Evolutionary conservation across 2,888 invertebrate species (phyloP).

Genomic region (Eledona agricola): DNA sequence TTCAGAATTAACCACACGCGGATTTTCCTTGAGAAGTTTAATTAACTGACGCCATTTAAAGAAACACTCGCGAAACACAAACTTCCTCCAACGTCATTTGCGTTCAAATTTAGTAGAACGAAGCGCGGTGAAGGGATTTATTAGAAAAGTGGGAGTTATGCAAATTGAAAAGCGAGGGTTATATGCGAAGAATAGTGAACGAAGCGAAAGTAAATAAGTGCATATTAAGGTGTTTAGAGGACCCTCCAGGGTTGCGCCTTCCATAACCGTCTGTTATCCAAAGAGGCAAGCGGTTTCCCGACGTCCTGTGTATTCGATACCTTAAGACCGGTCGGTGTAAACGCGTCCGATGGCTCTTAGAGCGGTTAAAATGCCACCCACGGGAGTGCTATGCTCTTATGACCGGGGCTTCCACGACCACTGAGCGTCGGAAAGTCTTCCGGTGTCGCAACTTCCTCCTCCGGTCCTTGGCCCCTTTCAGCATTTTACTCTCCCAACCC

Average conservation of each 20-base stretch:
- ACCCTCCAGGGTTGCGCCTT: conserved; percentile 2
- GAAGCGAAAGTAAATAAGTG: conserved; percentile 1
- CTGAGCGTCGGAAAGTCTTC: conserved; percentile 28
- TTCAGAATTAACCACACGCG: conserved; percentile 25
- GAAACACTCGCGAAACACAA: conserved; percentile 33
- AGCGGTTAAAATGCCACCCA: conserved; percentile 24
- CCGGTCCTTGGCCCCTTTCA: conserved; percentile 14
- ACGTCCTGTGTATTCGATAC: conserved; percentile 22
- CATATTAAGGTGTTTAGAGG: conserved; percentile 16
- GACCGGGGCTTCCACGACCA: conserved; percentile 31
- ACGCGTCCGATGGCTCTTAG: conserved; percentile 32
- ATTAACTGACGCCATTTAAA: conserved; percentile 35
- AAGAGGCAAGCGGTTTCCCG: conserved; percentile 23
- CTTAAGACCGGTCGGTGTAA: conserved; percentile 31
- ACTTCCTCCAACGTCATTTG: conserved; percentile 20
- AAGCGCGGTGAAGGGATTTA: conserved; percentile 19
- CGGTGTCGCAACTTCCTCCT: conserved; percentile 26
- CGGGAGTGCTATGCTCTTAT: conserved; percentile 34
- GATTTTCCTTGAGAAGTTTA: conserved; percentile 29
- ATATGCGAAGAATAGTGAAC: not conserved
- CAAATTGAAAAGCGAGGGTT: conserved; percentile 6
- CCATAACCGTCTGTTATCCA: conserved; percentile 26
- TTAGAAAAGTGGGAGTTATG: conserved; percentile 5
- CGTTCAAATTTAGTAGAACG: conserved; percentile 11
- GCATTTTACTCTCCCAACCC: conserved; percentile 1